These are phyloP conservation scores for Picus viridis DNA, from an alignment of 2,797 vertebrate species.

Conservation along the genomic window DNA sequence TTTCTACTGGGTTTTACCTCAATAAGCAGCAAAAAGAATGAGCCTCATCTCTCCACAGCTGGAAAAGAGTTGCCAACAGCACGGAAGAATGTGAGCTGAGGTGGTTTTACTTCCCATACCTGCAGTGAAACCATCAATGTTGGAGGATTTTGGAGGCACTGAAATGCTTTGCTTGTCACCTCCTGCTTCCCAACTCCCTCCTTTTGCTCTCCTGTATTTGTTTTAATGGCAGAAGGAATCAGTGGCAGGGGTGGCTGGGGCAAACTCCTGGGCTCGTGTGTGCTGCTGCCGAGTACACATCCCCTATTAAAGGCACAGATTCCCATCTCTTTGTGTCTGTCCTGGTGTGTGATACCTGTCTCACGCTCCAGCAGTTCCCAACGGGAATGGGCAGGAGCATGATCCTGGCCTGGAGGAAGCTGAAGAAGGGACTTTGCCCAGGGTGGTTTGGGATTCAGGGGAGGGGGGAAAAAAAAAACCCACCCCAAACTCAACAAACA, in stretches of 20 bases:
- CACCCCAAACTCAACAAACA: no score
- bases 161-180: neutral
- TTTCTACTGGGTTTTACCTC: neutral
- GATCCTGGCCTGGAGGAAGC: neutral
- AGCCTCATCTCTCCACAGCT: accelerated
- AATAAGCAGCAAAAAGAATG: neutral
- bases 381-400: neutral
- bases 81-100: accelerated
- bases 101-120: accelerated
- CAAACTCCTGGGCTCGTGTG: neutral
- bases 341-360: neutral
- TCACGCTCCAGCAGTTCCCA: constrained; percentile 19
- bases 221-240: neutral
- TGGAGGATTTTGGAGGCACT: neutral
- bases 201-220: neutral
- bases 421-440: neutral
- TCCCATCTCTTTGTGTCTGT: constrained; percentile 58
- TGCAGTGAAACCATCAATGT: accelerated
- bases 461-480: no score
- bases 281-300: neutral
- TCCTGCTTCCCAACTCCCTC: no score
- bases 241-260: neutral
- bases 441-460: neutral
- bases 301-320: constrained; percentile 57
- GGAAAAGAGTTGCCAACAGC: neutral